Percentiles rank a stretch among this genome's conserved stretches.
Conservation (phyloP, 2,888 invertebrate genomes). For the Euphydryas editha region DNA sequence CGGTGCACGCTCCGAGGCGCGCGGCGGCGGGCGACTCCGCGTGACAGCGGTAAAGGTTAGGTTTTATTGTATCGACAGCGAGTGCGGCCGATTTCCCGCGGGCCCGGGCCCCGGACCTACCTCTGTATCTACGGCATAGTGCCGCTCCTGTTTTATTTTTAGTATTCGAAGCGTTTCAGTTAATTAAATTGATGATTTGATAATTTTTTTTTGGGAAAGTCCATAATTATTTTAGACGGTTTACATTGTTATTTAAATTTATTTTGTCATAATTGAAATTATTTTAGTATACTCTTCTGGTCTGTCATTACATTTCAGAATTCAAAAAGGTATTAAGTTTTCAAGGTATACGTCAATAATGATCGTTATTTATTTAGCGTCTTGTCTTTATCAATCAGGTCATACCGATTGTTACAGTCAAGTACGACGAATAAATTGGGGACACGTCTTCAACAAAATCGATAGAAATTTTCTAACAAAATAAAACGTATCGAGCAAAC, state of each 20-base stretch:
- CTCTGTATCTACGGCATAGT: neutral
- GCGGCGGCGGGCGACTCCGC: neutral
- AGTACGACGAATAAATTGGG: neutral
- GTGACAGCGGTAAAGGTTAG: neutral
- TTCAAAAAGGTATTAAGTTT: too few relatives aligned
- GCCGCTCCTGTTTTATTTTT: neutral
- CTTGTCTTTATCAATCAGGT: too few relatives aligned
- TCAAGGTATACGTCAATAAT: too few relatives aligned
- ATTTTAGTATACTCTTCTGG: too few relatives aligned
- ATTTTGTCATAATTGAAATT: too few relatives aligned
- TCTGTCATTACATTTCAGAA: too few relatives aligned
- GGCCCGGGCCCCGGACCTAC: neutral
- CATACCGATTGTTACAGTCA: too few relatives aligned
- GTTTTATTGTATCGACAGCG: slow-evolving; percentile 8
- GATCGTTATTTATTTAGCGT: too few relatives aligned
- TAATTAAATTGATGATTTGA: neutral
- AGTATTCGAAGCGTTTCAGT: neutral
- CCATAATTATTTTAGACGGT: too few relatives aligned
- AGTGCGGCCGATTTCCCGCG: slow-evolving; percentile 2
- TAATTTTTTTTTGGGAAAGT: too few relatives aligned
- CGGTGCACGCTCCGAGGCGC: too few relatives aligned
- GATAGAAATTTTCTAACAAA: neutral
- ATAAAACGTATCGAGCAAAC: neutral
- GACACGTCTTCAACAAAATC: neutral
- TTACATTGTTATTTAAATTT: too few relatives aligned